These are phyloP conservation scores for Muscidifurax raptorellus DNA, from an alignment of 1,140 invertebrate genomes.

Conservation along the genomic window DNA sequence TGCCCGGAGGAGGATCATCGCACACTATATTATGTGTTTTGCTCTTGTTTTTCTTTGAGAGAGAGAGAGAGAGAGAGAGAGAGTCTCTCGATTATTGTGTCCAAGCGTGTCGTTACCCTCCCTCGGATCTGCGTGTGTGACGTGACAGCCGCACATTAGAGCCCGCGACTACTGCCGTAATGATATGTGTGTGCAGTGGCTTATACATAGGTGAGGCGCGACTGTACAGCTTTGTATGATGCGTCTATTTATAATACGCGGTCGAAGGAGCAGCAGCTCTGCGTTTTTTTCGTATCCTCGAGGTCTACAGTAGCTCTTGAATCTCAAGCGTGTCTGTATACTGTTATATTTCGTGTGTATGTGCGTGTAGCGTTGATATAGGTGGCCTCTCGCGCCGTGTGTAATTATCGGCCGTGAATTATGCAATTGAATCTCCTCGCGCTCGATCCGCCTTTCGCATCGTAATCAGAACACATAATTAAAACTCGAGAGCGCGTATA, in stretches of 20 bases:
- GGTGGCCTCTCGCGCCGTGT: no score
- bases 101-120: conserved; percentile 18
- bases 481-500: neutral
- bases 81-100: conserved; percentile 25
- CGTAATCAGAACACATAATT: neutral
- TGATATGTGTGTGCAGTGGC: conserved; percentile 43
- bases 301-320: no score
- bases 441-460: neutral
- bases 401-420: neutral
- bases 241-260: conserved; percentile 1
- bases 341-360: neutral
- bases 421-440: neutral
- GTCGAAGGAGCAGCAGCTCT: neutral
- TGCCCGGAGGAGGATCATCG: neutral
- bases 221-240: neutral
- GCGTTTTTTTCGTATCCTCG: no score
- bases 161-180: conserved; percentile 36
- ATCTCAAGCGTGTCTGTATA: neutral
- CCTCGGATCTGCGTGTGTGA: neutral
- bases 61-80: neutral
- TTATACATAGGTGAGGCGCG: neutral
- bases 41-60: neutral
- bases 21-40: neutral
- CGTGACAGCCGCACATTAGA: conserved; percentile 33
- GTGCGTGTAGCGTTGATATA: neutral